Evolutionary conservation across 2,888 invertebrate genomes (phyloP).

Genomic region (Thyatira batis): DNA sequence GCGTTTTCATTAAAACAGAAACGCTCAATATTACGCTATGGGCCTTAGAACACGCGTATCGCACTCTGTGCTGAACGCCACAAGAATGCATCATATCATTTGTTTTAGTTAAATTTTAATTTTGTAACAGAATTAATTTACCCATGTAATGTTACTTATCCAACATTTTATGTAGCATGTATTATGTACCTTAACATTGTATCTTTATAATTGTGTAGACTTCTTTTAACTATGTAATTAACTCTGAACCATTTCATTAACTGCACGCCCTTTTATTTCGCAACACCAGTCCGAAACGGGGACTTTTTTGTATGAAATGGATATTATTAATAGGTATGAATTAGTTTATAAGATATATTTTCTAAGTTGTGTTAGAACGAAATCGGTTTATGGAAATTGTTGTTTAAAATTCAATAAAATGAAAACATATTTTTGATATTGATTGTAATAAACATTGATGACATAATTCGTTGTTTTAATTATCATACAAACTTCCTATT

Average conservation of each 20-base stretch:
- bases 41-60: slow-evolving; percentile 52
- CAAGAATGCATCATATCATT: slow-evolving; percentile 84
- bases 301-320: slow-evolving; percentile 81
- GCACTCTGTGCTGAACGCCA: slow-evolving; percentile 65
- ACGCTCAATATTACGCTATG: slow-evolving; percentile 36
- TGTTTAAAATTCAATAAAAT: neutral
- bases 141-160: slow-evolving; percentile 62
- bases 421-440: slow-evolving; percentile 2
- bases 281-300: slow-evolving; percentile 58
- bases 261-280: slow-evolving; percentile 28
- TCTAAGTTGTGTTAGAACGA: slow-evolving; percentile 16
- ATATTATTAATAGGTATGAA: slow-evolving; percentile 34
- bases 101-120: slow-evolving; percentile 77
- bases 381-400: slow-evolving; percentile 13
- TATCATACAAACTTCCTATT: slow-evolving; percentile 15
- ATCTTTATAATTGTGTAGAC: slow-evolving; percentile 34
- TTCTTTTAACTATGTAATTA: slow-evolving; percentile 34
- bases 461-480: neutral
- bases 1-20: slow-evolving; percentile 10
- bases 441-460: slow-evolving; percentile 4
- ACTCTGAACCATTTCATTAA: slow-evolving; percentile 50
- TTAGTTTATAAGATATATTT: slow-evolving; percentile 29
- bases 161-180: slow-evolving; percentile 54
- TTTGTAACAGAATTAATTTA: slow-evolving; percentile 65
- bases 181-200: slow-evolving; percentile 33